Evolutionary conservation across 2,888 invertebrate genomes (phyloP), one percentile per base, ranked within the genome.

Genomic region (Acanthosepion esculentum): DNA sequence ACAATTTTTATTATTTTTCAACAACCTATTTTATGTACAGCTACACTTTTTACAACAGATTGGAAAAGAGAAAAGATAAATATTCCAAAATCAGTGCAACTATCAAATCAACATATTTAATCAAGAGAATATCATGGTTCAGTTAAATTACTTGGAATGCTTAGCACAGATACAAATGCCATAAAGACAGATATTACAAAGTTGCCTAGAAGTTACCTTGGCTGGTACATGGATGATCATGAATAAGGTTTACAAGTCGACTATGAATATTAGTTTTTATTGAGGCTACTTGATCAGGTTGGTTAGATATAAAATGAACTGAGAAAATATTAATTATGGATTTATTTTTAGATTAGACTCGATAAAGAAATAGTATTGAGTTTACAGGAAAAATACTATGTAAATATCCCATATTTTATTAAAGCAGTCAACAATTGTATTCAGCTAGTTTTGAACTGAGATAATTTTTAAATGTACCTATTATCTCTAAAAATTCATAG

Each of bases 1-100:
- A 78, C 78, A 78, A 78, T 78, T 59, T 59, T 59, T 23, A 59
- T 59, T 78, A 78, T n/a, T 78, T 78, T 78, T 78, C 78, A 78
- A 78, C 78, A 78, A 78, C n/a, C 78, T 29, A 78, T 78, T 78
- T 78, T 78, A 78, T 78, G 23, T 78, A 78, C 78, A 78, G 15
- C 78, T 78, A 10, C n/a, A 18, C 18, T 33, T n/a, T n/a, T 78
- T 78, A n/a, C n/a, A 33, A 78, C 78, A n/a, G 78, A 78, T 78
- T 78, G 78, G n/a, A 12, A 18, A n/a, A 4, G 23, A n/a, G 15
- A n/a, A 78, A 78, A n/a, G 78, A 78, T 78, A 78, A 78, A 64
- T 64, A 64, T 64, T 33, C n/a, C 78, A 78, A 41, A 78, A 33
- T 78, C 78, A 78, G 78, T n/a, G 78, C 15, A 78, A 78, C 33